Percentiles rank a stretch among this genome's conserved stretches.
Evolutionary conservation across 2,797 vertebrate genomes (phyloP).

Genomic region (Tragopan temminckii): DNA sequence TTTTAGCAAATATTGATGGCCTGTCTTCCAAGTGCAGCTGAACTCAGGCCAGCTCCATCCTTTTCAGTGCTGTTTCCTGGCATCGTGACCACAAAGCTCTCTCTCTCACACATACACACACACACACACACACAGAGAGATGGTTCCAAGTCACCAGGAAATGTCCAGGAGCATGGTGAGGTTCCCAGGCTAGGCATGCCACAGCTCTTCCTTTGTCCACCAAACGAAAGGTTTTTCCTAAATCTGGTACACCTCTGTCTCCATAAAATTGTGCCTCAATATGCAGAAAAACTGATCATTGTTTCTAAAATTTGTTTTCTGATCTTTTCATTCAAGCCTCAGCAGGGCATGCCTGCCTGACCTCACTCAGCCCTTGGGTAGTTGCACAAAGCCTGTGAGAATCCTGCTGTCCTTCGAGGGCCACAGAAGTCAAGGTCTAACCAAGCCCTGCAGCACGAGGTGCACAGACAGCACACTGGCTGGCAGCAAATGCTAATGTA

Average conservation of each 20-base stretch:
- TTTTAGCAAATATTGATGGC: neutral
- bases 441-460: neutral
- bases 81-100: neutral
- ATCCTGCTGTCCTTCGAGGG: neutral
- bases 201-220: neutral
- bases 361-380: neutral
- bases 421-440: neutral
- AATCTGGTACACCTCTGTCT: neutral
- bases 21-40: neutral
- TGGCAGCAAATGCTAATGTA: neutral
- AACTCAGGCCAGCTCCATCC: neutral
- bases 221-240: neutral
- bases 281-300: fast-evolving
- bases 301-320: neutral
- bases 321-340: neutral
- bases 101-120: no score
- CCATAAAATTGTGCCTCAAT: neutral
- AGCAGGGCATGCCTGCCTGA: neutral
- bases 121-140: neutral
- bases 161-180: neutral
- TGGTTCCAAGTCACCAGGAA: neutral
- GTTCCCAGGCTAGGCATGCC: neutral
- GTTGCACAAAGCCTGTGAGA: neutral
- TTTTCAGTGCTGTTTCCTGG: neutral
- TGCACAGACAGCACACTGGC: neutral